Conservation (phyloP, 64 coral and sea anemone species). For the Actinia tenebrosa region DNA sequence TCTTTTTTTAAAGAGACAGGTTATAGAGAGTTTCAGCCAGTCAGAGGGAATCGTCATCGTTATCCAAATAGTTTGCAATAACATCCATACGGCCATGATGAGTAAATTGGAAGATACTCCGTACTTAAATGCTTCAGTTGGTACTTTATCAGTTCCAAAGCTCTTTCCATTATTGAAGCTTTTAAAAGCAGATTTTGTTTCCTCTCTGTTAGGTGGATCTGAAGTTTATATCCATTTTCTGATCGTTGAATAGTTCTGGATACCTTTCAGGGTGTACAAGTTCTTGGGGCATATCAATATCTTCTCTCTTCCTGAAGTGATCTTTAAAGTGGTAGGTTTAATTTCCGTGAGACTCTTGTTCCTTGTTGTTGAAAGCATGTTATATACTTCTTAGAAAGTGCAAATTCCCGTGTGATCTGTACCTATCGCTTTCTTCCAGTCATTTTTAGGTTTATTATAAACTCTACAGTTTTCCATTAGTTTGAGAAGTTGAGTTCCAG, state of each 20-base stretch:
- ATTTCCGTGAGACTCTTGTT: not conserved
- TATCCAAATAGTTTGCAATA: not conserved
- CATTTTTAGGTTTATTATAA: not conserved
- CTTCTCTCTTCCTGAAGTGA: slow-evolving; percentile 13
- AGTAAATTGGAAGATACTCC: not conserved
- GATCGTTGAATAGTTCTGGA: slow-evolving; percentile 4
- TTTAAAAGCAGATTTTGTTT: slow-evolving; percentile 1
- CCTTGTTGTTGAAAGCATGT: no score
- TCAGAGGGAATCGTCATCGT: slow-evolving; percentile 15
- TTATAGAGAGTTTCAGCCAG: slow-evolving; percentile 19
- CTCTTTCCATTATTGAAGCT: slow-evolving; percentile 6
- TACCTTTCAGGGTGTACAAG: slow-evolving; percentile 1
- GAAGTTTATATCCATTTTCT: slow-evolving; percentile 14
- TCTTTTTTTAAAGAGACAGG: not conserved
- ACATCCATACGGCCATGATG: not conserved
- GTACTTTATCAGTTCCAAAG: slow-evolving; percentile 9
- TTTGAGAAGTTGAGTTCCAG: not conserved
- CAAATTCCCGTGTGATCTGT: not conserved
- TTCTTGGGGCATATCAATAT: slow-evolving; percentile 12
- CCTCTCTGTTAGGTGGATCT: slow-evolving; percentile 13
- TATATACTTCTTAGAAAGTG: no score
- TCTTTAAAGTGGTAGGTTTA: slow-evolving; percentile 1
- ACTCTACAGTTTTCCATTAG: slow-evolving; percentile 15
- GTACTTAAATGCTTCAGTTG: slow-evolving; percentile 22
- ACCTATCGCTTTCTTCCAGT: slow-evolving; percentile 14